Conservation (phyloP, 2,113 vertebrate genomes). For the Apeltes quadracus region DNA sequence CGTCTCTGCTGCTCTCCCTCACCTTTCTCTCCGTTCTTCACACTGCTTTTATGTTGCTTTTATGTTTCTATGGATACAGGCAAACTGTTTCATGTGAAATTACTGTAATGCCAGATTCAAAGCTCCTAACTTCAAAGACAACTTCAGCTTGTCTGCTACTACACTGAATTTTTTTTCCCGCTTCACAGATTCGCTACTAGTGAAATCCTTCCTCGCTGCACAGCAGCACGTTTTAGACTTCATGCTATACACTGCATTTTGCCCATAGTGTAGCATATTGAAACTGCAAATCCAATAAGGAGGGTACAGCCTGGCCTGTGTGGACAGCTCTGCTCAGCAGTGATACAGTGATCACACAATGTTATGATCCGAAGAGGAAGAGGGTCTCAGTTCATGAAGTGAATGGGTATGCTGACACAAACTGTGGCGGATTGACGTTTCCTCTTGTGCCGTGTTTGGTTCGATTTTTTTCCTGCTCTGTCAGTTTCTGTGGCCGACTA, state of each 20-base stretch:
- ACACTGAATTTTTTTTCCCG: conserved; percentile 15
- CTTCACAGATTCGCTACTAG: conserved; percentile 35
- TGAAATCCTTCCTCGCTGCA: conserved; percentile 1
- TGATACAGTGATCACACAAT: conserved; percentile 28
- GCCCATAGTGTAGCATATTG: conserved; percentile 20
- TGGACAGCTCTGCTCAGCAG: conserved; percentile 49
- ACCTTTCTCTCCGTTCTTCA: conserved; percentile 1
- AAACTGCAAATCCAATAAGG: conserved; percentile 19
- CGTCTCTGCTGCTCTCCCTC: conserved; percentile 31
- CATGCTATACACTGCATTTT: neutral
- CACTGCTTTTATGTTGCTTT: conserved; percentile 23
- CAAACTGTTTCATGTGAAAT: conserved; percentile 17
- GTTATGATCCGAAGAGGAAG: conserved; percentile 46
- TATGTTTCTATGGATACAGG: conserved; percentile 15
- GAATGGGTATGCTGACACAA: conserved; percentile 14
- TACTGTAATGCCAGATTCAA: conserved; percentile 4
- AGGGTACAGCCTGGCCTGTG: conserved; percentile 17
- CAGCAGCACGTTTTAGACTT: conserved; percentile 16
- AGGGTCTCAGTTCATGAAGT: conserved; percentile 39
- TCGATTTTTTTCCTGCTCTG: conserved; percentile 11
- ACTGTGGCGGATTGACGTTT: conserved; percentile 33
- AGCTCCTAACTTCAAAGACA: conserved; percentile 47
- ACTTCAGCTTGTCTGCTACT: conserved; percentile 14
- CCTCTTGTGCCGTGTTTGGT: conserved; percentile 22
- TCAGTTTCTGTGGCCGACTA: conserved; percentile 35